phyloP scores from a whole-genome alignment of 1,140 invertebrate genomes.

The Gryllus bimaculatus region DNA sequence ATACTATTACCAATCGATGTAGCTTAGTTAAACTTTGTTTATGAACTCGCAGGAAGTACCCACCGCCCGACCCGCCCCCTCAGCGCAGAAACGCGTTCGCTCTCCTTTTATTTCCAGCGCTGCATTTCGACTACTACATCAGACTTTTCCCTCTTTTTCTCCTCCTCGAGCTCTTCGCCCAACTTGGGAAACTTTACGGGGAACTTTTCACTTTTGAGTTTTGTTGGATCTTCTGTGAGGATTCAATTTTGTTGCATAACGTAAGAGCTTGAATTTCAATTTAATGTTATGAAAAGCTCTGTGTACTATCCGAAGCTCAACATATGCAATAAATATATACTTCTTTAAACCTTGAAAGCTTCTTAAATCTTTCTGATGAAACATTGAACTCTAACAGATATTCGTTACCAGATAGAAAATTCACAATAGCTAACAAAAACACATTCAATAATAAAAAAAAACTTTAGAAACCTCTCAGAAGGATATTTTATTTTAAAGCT shows the following conservation, averaged over 20 bases:
- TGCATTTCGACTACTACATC: not conserved
- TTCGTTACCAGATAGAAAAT: no score
- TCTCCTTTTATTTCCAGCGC: not conserved
- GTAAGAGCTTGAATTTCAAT: not conserved
- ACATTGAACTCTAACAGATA: no score
- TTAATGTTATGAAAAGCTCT: not conserved
- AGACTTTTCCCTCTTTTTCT: not conserved
- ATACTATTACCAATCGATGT: constrained; percentile 1
- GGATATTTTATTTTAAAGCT: no score
- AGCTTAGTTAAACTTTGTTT: constrained; percentile 1
- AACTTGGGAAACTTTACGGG: not conserved
- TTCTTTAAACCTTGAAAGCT: not conserved
- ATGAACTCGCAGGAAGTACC: not conserved
- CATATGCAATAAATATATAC: not conserved
- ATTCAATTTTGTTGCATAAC: constrained; percentile 1
- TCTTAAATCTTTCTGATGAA: no score
- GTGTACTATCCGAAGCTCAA: not conserved
- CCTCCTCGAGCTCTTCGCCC: not conserved
- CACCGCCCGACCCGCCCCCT: not conserved
- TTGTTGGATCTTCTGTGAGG: not conserved
- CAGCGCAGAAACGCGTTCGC: not conserved
- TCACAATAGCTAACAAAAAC: no score
- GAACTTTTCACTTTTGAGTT: not conserved
- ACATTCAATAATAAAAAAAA: no score
- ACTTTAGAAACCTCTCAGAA: no score